Percentiles rank a stretch among this genome's conserved stretches.
Conservation (phyloP, 2,797 vertebrate species). For the Thalassophryne amazonica region DNA sequence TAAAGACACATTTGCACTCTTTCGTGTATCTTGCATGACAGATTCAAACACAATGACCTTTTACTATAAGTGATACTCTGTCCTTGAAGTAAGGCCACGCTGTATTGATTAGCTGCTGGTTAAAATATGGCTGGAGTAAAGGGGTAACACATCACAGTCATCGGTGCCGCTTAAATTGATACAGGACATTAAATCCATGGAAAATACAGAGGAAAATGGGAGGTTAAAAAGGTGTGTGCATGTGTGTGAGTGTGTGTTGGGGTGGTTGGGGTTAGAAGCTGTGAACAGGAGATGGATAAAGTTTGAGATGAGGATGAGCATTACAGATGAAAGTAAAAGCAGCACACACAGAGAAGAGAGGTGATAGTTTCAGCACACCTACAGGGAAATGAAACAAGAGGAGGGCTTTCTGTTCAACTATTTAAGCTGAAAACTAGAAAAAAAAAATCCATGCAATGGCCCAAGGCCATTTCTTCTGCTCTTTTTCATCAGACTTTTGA, state of each 20-base stretch:
- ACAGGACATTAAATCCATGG: conserved; percentile 35
- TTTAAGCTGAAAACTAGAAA: too few relatives aligned
- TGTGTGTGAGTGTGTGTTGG: neutral
- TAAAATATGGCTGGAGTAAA: conserved; percentile 49
- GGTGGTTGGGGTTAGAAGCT: neutral
- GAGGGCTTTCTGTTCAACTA: too few relatives aligned
- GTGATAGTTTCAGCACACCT: neutral
- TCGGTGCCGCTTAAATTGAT: conserved; percentile 42
- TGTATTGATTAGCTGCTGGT: conserved; percentile 54
- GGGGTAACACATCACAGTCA: conserved; percentile 44
- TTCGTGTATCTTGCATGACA: conserved; percentile 12
- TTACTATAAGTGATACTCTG: conserved; percentile 11
- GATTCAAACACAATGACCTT: neutral
- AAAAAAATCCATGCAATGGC: too few relatives aligned
- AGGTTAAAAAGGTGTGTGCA: neutral
- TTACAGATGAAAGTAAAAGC: conserved; percentile 2
- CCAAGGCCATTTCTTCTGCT: too few relatives aligned
- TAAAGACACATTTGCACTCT: neutral
- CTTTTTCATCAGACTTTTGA: too few relatives aligned
- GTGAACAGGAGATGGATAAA: neutral
- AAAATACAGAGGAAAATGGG: neutral
- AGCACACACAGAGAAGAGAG: neutral
- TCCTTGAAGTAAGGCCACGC: conserved; percentile 34
- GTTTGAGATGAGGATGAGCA: conserved; percentile 1
- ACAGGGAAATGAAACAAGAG: too few relatives aligned